Evolutionary conservation across 1,140 invertebrate species (phyloP).

Genomic region (Hycleus phaleratus): DNA sequence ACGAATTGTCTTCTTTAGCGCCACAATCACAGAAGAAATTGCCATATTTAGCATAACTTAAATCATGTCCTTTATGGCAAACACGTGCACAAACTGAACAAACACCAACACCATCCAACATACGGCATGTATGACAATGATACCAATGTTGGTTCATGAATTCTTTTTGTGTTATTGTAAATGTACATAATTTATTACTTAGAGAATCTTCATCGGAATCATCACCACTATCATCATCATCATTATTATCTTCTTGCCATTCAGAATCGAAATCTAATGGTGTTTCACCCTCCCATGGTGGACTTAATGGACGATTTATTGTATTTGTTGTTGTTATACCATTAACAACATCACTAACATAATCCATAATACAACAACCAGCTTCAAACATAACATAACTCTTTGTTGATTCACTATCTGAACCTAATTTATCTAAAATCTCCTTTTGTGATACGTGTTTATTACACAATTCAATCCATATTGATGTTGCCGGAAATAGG

Average conservation of each 20-base stretch:
- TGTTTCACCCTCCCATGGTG: constrained; percentile 72
- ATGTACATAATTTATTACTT: constrained; percentile 92
- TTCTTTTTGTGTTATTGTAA: constrained; percentile 93
- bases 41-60: constrained; percentile 96
- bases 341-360: constrained; percentile 46
- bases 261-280: constrained; percentile 70
- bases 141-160: constrained; percentile 99
- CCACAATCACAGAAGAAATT: constrained; percentile 99
- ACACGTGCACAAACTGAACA: constrained; percentile 95
- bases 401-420: constrained; percentile 28
- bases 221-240: constrained; percentile 89
- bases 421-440: constrained; percentile 46
- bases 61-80: constrained; percentile 92
- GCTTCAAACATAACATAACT: constrained; percentile 59
- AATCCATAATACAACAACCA: constrained; percentile 59
- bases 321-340: constrained; percentile 31
- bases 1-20: constrained; percentile 81
- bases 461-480: constrained; percentile 71
- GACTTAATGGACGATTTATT: constrained; percentile 49
- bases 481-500: constrained; percentile 66
- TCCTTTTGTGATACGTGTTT: constrained; percentile 51
- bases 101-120: constrained; percentile 96
- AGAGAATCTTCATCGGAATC: constrained; percentile 95
- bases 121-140: constrained; percentile 96
- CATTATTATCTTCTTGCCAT: constrained; percentile 75